A percentile compares a stretch with the other conserved stretches of the same genome.
Conservation (phyloP, 2,797 vertebrate species). For the Neosalanx taihuensis region DNA sequence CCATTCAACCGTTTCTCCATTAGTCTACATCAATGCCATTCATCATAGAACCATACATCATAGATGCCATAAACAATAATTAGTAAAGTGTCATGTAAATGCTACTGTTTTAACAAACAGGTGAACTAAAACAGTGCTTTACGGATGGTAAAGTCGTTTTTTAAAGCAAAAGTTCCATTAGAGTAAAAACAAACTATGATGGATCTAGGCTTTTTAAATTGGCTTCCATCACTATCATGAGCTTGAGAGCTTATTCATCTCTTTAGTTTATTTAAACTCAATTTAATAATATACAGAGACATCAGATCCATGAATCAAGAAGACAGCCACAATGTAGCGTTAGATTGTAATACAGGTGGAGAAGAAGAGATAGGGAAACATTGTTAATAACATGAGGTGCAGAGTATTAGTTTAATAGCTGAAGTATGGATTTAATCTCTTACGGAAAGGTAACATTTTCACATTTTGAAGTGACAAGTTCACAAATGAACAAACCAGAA, state of each 20-base stretch:
- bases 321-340: not conserved
- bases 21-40: too few relatives aligned
- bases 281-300: slow-evolving; percentile 26
- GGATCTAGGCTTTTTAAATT: slow-evolving; percentile 33
- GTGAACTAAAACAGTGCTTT: not conserved
- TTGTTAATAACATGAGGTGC: not conserved
- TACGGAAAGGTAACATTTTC: too few relatives aligned
- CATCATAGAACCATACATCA: too few relatives aligned
- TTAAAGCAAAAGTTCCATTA: not conserved
- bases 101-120: too few relatives aligned
- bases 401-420: not conserved
- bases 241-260: slow-evolving; percentile 28
- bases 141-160: not conserved
- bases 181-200: slow-evolving; percentile 22
- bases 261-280: slow-evolving; percentile 35
- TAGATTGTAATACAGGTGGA: not conserved
- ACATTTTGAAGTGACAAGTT: not conserved
- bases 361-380: not conserved
- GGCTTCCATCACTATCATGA: slow-evolving; percentile 27
- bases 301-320: slow-evolving; percentile 31
- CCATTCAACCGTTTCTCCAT: too few relatives aligned
- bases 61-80: too few relatives aligned
- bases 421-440: not conserved
- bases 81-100: too few relatives aligned
- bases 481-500: not conserved